Conservation (phyloP, 2,888 invertebrate genomes). For the Mermis nigrescens region DNA sequence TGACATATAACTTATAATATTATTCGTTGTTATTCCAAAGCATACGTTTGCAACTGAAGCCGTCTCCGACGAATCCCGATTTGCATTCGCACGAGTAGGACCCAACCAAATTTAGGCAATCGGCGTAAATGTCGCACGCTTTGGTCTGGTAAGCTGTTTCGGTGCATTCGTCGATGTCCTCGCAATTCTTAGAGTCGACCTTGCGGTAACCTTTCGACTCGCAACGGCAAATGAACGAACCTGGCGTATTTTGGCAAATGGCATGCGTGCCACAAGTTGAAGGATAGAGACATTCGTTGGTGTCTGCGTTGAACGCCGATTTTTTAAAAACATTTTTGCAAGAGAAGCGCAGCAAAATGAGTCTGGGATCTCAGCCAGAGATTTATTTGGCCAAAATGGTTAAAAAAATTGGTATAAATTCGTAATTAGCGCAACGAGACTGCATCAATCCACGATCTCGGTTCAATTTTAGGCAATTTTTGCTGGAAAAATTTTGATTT, state of each 20-base stretch:
- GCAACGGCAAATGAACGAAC: not conserved
- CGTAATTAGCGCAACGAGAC: too few species aligned
- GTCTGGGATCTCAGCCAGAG: too few species aligned
- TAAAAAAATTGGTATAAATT: too few species aligned
- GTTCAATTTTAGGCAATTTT: too few species aligned
- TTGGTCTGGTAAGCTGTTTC: not conserved
- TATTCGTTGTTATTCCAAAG: not conserved
- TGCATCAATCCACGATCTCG: too few species aligned
- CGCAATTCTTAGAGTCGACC: not conserved
- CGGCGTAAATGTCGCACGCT: not conserved
- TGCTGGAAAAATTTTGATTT: too few species aligned
- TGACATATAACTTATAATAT: too few species aligned
- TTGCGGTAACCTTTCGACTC: not conserved
- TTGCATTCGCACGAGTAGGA: not conserved
- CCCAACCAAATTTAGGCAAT: not conserved
- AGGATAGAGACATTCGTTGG: not conserved
- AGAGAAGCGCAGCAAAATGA: too few species aligned
- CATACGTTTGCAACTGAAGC: not conserved
- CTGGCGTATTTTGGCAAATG: not conserved
- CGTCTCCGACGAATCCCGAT: not conserved
- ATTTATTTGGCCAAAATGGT: too few species aligned
- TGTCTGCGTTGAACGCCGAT: too few species aligned
- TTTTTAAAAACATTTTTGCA: too few species aligned
- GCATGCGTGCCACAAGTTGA: not conserved
- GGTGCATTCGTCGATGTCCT: not conserved